phyloP scores from a whole-genome alignment of 2,113 vertebrate species.

The Salvator merianae region DNA sequence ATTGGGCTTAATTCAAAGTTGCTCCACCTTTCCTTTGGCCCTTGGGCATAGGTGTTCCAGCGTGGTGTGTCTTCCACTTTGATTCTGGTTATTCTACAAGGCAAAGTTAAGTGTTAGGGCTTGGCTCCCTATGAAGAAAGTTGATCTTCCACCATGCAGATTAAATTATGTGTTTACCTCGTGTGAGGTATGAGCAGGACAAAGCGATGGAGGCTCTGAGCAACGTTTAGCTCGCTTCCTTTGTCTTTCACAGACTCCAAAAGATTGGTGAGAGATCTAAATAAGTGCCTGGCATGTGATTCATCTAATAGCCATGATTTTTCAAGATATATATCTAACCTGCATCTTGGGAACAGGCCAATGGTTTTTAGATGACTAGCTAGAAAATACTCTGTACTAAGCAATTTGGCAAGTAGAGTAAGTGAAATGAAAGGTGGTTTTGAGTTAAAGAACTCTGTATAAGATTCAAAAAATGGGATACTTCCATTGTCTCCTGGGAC shows the following conservation, averaged over 20 bases:
- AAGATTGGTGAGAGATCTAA: not conserved
- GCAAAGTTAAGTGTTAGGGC: not conserved
- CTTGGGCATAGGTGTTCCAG: not conserved
- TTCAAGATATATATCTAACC: not conserved
- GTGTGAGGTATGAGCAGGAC: not conserved
- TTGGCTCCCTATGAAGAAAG: not conserved
- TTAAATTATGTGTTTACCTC: not conserved
- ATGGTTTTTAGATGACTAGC: slow-evolving; percentile 2
- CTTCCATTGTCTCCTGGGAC: rapidly evolving
- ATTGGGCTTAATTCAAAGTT: not conserved
- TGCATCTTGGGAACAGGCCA: not conserved
- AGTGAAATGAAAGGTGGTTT: slow-evolving; percentile 7
- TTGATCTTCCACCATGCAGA: not conserved
- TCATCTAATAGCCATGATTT: slow-evolving; percentile 6
- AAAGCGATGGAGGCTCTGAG: not conserved
- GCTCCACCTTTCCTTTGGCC: not conserved
- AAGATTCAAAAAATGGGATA: not conserved
- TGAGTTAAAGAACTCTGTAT: not conserved
- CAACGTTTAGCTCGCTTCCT: rapidly evolving
- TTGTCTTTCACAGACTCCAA: not conserved
- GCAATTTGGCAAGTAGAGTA: not conserved
- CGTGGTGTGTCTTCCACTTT: rapidly evolving
- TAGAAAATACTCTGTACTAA: not conserved
- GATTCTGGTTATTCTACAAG: not conserved
- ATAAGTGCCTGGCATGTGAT: not conserved